These are phyloP conservation scores for Periophthalmodon schlosseri DNA, from an alignment of 2,113 vertebrate species.

Conservation along the genomic window DNA sequence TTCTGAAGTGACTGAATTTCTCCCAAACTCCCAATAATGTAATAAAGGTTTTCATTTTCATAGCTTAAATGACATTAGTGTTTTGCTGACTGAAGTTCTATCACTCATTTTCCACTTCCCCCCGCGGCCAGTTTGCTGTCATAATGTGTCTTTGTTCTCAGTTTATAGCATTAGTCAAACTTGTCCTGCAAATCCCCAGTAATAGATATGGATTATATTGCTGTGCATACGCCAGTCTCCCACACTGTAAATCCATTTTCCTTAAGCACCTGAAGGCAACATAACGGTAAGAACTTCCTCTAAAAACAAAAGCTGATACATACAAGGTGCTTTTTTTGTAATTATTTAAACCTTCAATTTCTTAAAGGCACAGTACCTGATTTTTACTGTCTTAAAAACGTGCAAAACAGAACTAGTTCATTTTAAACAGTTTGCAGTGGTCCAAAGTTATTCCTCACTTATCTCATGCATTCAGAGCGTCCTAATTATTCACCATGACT, in stretches of 20 bases:
- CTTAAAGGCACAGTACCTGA: too few relatives aligned
- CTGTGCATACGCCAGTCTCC: constrained; percentile 18
- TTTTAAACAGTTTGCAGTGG: too few relatives aligned
- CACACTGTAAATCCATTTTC: constrained; percentile 44
- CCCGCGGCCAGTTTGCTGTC: constrained; percentile 14
- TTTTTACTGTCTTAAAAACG: too few relatives aligned
- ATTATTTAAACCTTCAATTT: too few relatives aligned
- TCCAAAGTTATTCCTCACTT: too few relatives aligned
- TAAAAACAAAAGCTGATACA: constrained; percentile 58
- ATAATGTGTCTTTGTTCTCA: constrained; percentile 3
- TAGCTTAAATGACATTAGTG: not conserved
- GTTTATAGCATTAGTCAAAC: constrained; percentile 22
- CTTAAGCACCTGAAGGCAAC: constrained; percentile 59
- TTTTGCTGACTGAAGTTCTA: not conserved
- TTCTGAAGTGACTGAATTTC: not conserved
- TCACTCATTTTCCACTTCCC: constrained; percentile 8
- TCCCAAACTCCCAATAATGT: not conserved
- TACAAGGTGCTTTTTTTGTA: too few relatives aligned
- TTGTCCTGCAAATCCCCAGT: constrained; percentile 27
- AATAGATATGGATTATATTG: constrained; percentile 45
- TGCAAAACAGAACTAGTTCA: too few relatives aligned
- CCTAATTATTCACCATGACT: too few relatives aligned
- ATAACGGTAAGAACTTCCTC: constrained; percentile 67
- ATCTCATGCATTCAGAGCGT: too few relatives aligned
- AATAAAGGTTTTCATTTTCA: not conserved